Base-by-base conservation (phyloP, 2,113 vertebrate genomes). In the Ophthalmolycus amberensis region DNA sequence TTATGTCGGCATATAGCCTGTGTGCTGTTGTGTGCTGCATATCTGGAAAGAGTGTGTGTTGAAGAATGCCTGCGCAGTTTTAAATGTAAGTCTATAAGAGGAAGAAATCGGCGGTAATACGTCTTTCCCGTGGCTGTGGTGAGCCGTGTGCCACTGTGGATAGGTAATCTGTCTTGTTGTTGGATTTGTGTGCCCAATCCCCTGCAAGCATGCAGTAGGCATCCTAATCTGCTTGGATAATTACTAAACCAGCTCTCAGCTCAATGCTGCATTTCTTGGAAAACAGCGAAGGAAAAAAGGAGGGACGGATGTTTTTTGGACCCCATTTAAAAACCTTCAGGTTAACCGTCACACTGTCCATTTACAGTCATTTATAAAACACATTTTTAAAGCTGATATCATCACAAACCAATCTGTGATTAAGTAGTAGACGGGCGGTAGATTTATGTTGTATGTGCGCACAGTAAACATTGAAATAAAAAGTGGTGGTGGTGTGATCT, bases 171-270 rank as follows among this genome's bases (percentile, higher is more conserved):
- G 87, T 80, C 78, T 89, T n/a, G 82, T 22, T 80, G 77, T 90
- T 80, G 77, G 54, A 79, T 60, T 79, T 48, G 66, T 86, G 89
- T 88, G 86, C 82, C 83, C 90, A 92, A 93, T 94, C 90, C 90
- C 81, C 85, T 80, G 81, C 79, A 90, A 91, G 87, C 92, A 93
- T 88, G 90, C 90, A 90, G 87, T 80, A 90, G 89, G 91, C 83
- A 93, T 90, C 65, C 84, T 93, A 93, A 94, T 93, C 93, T 94
- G 75, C 88, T 91, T 90, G 88, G 88, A 93, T 85, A 90, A 89
- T 89, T 85, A 87, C 81, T 85, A 75, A 86, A 91, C 59, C 85
- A 82, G 81, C 65, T 71, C 89, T 78, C 86, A 73, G 68, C 78
- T 80, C 79, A 88, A n/a, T 62, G 82, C 67, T 83, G 86, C 52